A percentile compares a stretch with the other conserved stretches of the same genome.
These are phyloP conservation scores for Patiria pectinifera DNA, from an alignment of 53 echinoderm and acorn worm species.

Conservation along the genomic window DNA sequence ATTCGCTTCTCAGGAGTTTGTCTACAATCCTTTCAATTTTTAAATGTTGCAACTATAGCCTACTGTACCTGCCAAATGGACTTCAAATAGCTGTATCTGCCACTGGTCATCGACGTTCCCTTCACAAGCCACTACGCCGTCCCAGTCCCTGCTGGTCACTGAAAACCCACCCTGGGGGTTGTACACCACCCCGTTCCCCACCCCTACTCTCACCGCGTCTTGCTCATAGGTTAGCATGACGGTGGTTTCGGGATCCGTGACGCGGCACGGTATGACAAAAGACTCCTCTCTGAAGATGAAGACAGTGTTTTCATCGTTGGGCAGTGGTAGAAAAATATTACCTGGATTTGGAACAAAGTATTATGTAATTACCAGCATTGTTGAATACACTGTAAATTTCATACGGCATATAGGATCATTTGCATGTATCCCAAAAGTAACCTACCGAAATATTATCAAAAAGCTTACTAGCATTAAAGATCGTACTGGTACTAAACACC, in stretches of 20 bases:
- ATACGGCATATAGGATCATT: too few relatives aligned
- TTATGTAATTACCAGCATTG: too few relatives aligned
- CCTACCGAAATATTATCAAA: too few relatives aligned
- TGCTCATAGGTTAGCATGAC: slow-evolving; percentile 46
- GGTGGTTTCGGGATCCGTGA: slow-evolving; percentile 58
- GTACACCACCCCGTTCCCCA: slow-evolving; percentile 18
- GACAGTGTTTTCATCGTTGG: slow-evolving; percentile 36
- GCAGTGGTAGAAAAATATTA: slow-evolving; percentile 52
- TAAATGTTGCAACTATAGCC: background rate
- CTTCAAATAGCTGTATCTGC: slow-evolving; percentile 43
- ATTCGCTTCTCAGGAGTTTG: too few relatives aligned
- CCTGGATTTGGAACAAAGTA: slow-evolving; percentile 35
- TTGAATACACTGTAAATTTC: too few relatives aligned
- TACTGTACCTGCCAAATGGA: slow-evolving; percentile 43
- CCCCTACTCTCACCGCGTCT: slow-evolving; percentile 24
- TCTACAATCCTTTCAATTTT: too few relatives aligned
- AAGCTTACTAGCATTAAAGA: too few relatives aligned
- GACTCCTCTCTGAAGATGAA: slow-evolving; percentile 57
- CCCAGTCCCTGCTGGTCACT: slow-evolving; percentile 40
- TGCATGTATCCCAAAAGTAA: too few relatives aligned
- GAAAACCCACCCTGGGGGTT: slow-evolving; percentile 33
- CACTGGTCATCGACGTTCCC: slow-evolving; percentile 20
- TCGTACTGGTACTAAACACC: too few relatives aligned
- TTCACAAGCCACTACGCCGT: slow-evolving; percentile 39
- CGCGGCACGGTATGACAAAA: slow-evolving; percentile 75